Conservation (phyloP, 2,113 vertebrate species). For the Sylvietta virens region DNA sequence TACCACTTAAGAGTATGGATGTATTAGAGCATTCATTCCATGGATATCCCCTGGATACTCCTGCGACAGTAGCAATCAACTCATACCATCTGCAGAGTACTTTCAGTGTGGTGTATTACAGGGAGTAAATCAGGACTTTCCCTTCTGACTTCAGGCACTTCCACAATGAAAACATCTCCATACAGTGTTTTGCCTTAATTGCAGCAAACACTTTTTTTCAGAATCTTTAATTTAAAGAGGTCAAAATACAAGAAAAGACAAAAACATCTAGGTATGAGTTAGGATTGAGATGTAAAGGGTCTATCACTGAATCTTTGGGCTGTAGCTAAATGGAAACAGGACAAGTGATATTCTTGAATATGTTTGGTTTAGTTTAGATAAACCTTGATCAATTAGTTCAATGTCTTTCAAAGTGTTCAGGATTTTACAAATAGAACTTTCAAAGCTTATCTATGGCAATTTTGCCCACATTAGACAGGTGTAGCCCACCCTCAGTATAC, state of each 20-base stretch:
- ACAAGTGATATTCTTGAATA: not conserved
- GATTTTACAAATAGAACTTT: not conserved
- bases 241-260: not conserved
- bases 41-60: conserved; percentile 16
- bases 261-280: not conserved
- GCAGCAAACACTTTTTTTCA: not conserved
- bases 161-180: conserved; percentile 57
- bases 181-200: conserved; percentile 58
- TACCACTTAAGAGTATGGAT: conserved; percentile 57
- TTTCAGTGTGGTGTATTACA: conserved; percentile 61
- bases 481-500: not conserved
- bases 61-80: conserved; percentile 48
- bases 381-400: not conserved
- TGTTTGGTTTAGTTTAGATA: not conserved
- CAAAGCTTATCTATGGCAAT: not conserved
- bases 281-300: not conserved
- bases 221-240: not conserved
- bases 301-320: not conserved
- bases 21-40: conserved; percentile 36
- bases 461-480: not conserved
- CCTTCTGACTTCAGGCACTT: conserved; percentile 48
- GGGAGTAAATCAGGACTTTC: not conserved
- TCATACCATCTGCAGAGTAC: conserved; percentile 50
- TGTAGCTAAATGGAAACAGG: not conserved
- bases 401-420: not conserved